Base-by-base conservation (phyloP, 2,888 invertebrate genomes). In the Morinoia aosen region DNA sequence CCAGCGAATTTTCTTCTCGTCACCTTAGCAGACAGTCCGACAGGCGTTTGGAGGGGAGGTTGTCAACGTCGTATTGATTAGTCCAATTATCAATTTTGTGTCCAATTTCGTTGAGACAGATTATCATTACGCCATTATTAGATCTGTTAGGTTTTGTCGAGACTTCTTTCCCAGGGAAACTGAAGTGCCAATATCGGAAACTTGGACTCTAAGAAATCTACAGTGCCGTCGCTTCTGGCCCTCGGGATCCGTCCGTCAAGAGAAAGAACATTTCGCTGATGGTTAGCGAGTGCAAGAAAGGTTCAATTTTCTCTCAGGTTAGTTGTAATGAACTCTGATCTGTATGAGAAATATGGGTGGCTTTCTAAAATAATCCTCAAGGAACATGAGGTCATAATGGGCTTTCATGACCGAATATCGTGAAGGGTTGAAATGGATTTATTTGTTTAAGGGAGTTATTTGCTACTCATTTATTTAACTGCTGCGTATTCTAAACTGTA, bases 51-150 rank as follows among this genome's bases (percentile, higher is more conserved):
- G 58, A 93, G 93, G 57, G 93, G 57, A 48, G 93, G 12, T 33
- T 57, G 93, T 93, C 93, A 93, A 48, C 93, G 39, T 33, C 56
- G 57, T 57, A 93, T 57, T 93, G 93, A 93, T 93, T 93, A 93
- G 93, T 93, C 58, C 57, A 93, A 93, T 93, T 93, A 93, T 93
- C 93, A 93, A 93, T 93, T 93, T 93, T 93, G 48, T 93, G 93
- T 93, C 93, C 93, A 93, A 93, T 93, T 93, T 93, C 57, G 57
- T 57, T 48, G 93, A 57, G 93, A 93, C 93, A 93, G 93, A 93
- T 93, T 93, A 93, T 93, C 93, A 93, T 93, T 93, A 93, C 93
- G 93, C 93, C 93, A 93, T 93, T 93, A 93, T 93, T 93, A 93
- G 93, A 93, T 93, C 57, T 93, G 56, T n/a, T 93, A 7, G 93